Evolutionary conservation across 53 echinoderm and acorn worm genomes (phyloP).

Genomic region (Pentamera pediparva): DNA sequence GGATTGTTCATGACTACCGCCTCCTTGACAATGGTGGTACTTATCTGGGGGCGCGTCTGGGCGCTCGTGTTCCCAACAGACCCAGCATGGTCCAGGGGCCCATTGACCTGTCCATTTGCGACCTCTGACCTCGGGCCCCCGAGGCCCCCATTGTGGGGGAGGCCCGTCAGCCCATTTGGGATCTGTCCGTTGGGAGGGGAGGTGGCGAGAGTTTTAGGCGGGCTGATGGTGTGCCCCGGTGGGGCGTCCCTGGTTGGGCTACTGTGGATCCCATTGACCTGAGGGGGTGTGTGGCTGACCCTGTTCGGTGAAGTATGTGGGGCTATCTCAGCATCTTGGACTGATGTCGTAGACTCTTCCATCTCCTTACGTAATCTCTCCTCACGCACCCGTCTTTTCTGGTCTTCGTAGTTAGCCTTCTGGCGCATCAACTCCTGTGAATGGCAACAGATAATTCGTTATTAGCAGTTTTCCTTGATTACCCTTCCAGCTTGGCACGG

Average conservation of each 20-base stretch:
- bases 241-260: conserved; percentile 1
- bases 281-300: conserved; percentile 2
- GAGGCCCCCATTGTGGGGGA: neutral
- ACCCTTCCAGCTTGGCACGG: too few species aligned
- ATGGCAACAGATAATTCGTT: neutral
- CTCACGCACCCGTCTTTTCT: conserved; percentile 68
- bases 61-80: neutral
- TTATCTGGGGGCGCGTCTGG: neutral
- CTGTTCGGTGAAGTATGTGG: neutral
- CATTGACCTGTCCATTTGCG: neutral
- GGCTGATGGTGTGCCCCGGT: neutral
- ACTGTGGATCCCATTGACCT: conserved; percentile 16
- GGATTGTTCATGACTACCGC: neutral
- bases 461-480: too few species aligned
- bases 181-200: neutral
- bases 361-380: conserved; percentile 52
- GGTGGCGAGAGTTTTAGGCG: neutral
- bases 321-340: neutral
- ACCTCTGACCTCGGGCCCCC: too few species aligned
- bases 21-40: neutral
- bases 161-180: conserved; percentile 9
- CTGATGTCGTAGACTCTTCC: conserved; percentile 39
- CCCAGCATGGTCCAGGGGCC: neutral
- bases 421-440: conserved; percentile 81
- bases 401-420: conserved; percentile 76